phyloP scores from a whole-genome alignment of 92 coral and sea anemone species.

The Palythoa heliodiscus region DNA sequence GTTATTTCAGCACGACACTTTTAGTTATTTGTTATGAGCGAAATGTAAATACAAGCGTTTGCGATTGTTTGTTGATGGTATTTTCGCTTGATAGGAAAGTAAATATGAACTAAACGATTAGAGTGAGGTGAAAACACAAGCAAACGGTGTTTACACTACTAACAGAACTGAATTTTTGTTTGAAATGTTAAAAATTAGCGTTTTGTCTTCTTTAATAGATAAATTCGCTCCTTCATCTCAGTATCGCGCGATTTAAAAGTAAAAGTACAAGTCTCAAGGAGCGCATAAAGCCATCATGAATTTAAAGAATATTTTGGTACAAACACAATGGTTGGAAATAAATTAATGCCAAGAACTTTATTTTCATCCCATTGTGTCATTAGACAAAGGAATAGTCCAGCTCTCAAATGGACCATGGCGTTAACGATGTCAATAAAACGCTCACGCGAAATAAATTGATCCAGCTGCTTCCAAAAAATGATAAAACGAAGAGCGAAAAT shows the following conservation, averaged over 20 bases:
- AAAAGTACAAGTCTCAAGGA: neutral
- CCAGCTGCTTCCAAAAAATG: conserved; percentile 32
- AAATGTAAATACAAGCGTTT: conserved; percentile 65
- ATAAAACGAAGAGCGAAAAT: conserved; percentile 17
- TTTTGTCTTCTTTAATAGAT: neutral
- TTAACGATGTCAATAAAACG: conserved; percentile 30
- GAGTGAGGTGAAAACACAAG: conserved; percentile 39
- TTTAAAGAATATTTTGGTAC: conserved; percentile 40
- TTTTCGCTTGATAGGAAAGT: conserved; percentile 70
- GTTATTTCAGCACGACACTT: conserved; percentile 61
- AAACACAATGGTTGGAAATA: conserved; percentile 21
- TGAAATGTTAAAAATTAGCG: conserved; percentile 12
- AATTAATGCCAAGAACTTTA: conserved; percentile 34
- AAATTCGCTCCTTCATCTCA: neutral
- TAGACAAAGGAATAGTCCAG: conserved; percentile 35
- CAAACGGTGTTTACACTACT: conserved; percentile 36
- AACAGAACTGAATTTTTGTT: conserved; percentile 22
- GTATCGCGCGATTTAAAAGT: neutral
- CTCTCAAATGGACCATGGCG: conserved; percentile 37
- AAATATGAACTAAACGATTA: conserved; percentile 57
- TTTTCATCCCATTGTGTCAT: conserved; percentile 36
- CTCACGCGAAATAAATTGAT: conserved; percentile 23
- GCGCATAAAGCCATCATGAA: conserved; percentile 6
- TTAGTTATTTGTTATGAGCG: conserved; percentile 58
- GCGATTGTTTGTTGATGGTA: conserved; percentile 74